phyloP scores from a whole-genome alignment of 2,797 vertebrate species.

The Xiphorhynchus erythropygius region DNA sequence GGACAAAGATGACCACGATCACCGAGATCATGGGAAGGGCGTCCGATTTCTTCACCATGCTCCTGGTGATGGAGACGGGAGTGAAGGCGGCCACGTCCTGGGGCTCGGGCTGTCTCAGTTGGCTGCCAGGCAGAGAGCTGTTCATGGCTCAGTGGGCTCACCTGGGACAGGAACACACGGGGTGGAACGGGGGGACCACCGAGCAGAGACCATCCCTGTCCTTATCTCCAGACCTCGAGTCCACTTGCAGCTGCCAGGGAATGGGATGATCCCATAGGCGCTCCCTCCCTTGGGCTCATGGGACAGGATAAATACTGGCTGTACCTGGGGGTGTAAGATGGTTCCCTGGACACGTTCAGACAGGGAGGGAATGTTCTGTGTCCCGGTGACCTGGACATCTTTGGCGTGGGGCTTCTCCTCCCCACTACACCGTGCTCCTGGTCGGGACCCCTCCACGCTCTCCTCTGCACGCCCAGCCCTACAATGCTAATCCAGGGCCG shows the following conservation, averaged over 20 bases:
- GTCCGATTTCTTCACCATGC: not conserved
- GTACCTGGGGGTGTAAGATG: not conserved
- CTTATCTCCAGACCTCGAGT: accelerated
- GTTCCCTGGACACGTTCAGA: not conserved
- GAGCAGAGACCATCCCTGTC: accelerated
- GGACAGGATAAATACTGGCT: not conserved
- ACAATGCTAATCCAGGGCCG: not conserved
- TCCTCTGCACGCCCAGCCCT: not conserved
- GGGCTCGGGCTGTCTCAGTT: slow-evolving; percentile 12
- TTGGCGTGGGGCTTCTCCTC: accelerated
- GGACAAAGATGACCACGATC: slow-evolving; percentile 65
- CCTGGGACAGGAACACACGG: not conserved
- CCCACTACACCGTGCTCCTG: accelerated
- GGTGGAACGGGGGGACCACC: not conserved
- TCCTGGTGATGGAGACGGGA: not conserved
- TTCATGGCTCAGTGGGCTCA: slow-evolving; percentile 53
- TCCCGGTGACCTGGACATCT: not conserved
- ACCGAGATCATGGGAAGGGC: slow-evolving; percentile 59
- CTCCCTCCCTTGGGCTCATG: accelerated
- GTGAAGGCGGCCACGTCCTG: not conserved
- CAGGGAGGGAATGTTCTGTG: accelerated
- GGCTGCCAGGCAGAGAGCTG: not conserved
- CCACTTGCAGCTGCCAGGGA: accelerated
- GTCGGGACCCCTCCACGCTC: not conserved
- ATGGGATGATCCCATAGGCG: accelerated